A percentile compares a stretch with the other conserved stretches of the same genome.
phyloP scores from a whole-genome alignment of 2,888 invertebrate genomes.

The Anoplius nigerrimus region DNA sequence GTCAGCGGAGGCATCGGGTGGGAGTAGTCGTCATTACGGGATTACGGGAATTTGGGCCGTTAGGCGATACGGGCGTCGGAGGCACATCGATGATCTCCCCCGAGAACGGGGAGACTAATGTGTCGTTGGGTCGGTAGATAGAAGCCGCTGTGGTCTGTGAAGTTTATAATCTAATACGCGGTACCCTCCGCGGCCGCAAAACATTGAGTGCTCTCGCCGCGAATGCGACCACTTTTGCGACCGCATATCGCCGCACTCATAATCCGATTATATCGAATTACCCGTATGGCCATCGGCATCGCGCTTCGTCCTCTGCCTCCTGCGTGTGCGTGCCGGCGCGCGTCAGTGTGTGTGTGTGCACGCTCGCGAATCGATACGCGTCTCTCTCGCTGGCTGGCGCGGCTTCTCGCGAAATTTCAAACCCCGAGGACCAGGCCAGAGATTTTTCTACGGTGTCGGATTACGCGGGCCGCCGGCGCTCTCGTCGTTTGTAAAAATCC shows the following conservation, averaged over 20 bases:
- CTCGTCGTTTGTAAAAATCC: not conserved
- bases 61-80: conserved; percentile 26
- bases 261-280: conserved; percentile 73
- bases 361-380: conserved; percentile 52
- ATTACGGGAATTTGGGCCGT: conserved; percentile 41
- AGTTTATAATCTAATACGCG: conserved; percentile 73
- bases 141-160: conserved; percentile 67
- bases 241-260: conserved; percentile 68
- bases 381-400: conserved; percentile 28
- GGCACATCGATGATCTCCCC: conserved; percentile 51
- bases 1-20: no score
- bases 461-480: not conserved
- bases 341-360: no score
- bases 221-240: conserved; percentile 67
- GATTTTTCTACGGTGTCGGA: conserved; percentile 1
- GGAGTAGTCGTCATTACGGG: not conserved
- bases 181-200: conserved; percentile 65
- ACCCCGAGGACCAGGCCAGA: no score
- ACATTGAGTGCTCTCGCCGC: conserved; percentile 72
- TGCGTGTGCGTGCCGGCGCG: no score
- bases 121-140: conserved; percentile 56
- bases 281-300: conserved; percentile 57
- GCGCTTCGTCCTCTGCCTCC: conserved; percentile 18
- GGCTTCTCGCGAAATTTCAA: conserved; percentile 36
- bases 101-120: conserved; percentile 61